A percentile compares a stretch with the other conserved stretches of the same genome.
Conservation (phyloP, 2,888 invertebrate species). For the Eupithecia centaureata region DNA sequence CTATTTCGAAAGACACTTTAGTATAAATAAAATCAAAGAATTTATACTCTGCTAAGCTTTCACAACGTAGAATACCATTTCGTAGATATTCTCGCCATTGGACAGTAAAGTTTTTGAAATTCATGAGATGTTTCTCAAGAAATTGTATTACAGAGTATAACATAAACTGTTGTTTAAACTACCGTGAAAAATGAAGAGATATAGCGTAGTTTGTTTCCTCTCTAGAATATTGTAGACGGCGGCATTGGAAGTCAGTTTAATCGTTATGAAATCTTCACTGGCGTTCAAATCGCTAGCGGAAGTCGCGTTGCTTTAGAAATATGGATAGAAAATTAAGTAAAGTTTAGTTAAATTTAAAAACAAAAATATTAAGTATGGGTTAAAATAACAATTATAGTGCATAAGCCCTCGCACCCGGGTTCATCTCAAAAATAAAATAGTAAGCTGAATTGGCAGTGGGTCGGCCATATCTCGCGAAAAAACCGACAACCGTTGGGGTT, state of each 20-base stretch:
- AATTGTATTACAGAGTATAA: constrained; percentile 35
- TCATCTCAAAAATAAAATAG: too few relatives aligned
- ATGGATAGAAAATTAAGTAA: too few relatives aligned
- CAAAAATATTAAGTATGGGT: too few relatives aligned
- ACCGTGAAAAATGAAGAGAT: constrained; percentile 11
- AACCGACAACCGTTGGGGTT: too few relatives aligned
- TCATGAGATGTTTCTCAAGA: constrained; percentile 38
- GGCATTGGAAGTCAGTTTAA: neutral
- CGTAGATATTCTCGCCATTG: constrained; percentile 13
- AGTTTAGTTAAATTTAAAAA: too few relatives aligned
- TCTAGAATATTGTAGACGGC: neutral
- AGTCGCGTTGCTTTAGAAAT: neutral
- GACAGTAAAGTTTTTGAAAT: constrained; percentile 24
- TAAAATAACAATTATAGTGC: too few relatives aligned
- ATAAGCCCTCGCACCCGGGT: too few relatives aligned
- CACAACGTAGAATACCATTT: constrained; percentile 11
- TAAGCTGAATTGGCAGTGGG: too few relatives aligned
- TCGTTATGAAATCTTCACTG: neutral
- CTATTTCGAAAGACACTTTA: too few relatives aligned
- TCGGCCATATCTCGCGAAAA: too few relatives aligned
- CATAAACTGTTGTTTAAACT: constrained; percentile 32
- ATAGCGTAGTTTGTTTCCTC: neutral
- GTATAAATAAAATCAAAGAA: constrained; percentile 9
- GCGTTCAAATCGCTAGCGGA: neutral
- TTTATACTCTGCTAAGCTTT: constrained; percentile 12